Base-by-base conservation (phyloP, 1,140 invertebrate species). In the Portunus trituberculatus region DNA sequence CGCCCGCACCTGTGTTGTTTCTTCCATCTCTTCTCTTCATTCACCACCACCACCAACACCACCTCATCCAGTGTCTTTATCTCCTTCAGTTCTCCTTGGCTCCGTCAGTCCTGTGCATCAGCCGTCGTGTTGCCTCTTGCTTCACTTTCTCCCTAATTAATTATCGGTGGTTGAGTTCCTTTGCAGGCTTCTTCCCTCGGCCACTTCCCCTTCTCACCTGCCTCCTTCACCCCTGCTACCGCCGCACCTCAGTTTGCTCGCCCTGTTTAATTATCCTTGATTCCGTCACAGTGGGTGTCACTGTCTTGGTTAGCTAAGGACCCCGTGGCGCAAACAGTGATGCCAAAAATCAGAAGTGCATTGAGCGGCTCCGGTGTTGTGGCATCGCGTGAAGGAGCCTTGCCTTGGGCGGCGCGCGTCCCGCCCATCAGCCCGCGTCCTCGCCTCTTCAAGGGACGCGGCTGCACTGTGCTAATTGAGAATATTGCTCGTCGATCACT, bases 401-500 rank as follows among this genome's bases (percentile, higher is more conserved):
- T 76, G 12, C 67, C 67, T n/a, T 0, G 12, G n/a, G 67, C 8
- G 20, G 52, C 52, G 12, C 52, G 39, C 39, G 39, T 39, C 39
- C 39, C 1, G 39, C 39, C 39, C 39, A 39, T 39, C 67, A n/a
- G 67, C 67, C 25, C 67, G 52, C 52, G 52, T 59, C 52, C 52
- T 25, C 25, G 67, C 67, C 67, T 76, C 25, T 76, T 25, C 67
- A 76, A 76, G 67, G 67, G 67, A 76, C 67, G 67, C 67, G 67
- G 67, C 67, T 76, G 67, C 67, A 76, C 67, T 76, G 67, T 76
- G 67, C 67, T 76, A 76, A 76, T 76, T 76, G 67, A 76, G 67
- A 76, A 76, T 76, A 76, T 76, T 76, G 67, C 67, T 76, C 67
- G 67, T 76, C 67, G 67, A 76, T 76, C 67, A 76, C 67, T 76